These are phyloP conservation scores for Epizoanthus ramosus DNA, from an alignment of 92 coral and sea anemone genomes.

Conservation along the genomic window DNA sequence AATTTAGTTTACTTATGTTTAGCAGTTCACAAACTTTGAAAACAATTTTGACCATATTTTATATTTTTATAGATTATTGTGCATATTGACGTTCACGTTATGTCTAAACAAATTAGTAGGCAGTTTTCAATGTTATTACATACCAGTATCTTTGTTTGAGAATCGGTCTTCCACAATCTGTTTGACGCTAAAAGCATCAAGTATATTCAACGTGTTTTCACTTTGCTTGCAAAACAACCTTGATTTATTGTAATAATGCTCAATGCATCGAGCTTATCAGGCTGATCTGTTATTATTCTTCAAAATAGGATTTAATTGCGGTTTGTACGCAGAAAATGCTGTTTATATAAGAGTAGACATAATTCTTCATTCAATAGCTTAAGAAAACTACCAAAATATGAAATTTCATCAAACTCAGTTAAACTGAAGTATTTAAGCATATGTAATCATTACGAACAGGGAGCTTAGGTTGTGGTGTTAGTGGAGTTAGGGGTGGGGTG, in stretches of 20 bases:
- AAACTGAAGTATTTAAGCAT: no score
- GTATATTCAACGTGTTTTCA: not conserved
- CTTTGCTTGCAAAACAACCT: not conserved
- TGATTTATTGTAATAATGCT: not conserved
- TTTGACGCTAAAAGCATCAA: no score
- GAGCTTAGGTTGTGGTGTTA: no score
- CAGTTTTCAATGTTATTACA: not conserved
- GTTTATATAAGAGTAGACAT: not conserved
- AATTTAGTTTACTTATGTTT: conserved; percentile 27
- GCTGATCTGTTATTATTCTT: not conserved
- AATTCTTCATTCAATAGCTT: not conserved
- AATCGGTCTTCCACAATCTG: not conserved
- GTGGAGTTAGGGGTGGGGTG: no score
- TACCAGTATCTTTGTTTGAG: not conserved
- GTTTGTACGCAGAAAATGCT: conserved; percentile 6
- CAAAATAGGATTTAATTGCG: conserved; percentile 4
- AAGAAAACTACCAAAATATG: not conserved
- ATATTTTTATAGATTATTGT: not conserved
- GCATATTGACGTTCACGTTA: not conserved
- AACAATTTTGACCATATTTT: not conserved
- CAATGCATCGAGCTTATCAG: not conserved
- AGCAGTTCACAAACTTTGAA: conserved; percentile 15
- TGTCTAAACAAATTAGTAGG: not conserved
- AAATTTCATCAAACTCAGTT: not conserved
- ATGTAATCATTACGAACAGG: no score